These are phyloP conservation scores for Delia radicum DNA, from an alignment of 1,140 invertebrate species.

Conservation along the genomic window DNA sequence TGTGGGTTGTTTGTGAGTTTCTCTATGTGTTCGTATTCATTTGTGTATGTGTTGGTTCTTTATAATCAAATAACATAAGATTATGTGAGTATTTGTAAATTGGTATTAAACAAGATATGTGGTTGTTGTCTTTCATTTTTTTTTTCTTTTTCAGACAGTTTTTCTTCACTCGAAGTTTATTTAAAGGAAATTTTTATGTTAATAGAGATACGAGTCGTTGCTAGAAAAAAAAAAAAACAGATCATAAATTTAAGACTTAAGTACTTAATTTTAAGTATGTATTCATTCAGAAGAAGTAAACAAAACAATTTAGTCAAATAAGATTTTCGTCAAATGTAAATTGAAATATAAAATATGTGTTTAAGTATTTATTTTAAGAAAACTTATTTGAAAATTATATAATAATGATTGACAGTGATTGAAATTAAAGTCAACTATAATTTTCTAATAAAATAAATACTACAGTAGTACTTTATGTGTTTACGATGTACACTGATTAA, in stretches of 20 bases:
- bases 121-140: neutral
- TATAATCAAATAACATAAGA: constrained; percentile 7
- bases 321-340: neutral
- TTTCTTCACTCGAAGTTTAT: neutral
- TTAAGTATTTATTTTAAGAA: too few relatives aligned
- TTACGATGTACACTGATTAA: too few relatives aligned
- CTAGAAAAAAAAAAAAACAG: neutral
- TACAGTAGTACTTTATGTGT: too few relatives aligned
- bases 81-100: constrained; percentile 21
- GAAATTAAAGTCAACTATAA: too few relatives aligned
- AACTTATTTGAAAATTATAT: too few relatives aligned
- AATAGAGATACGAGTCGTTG: neutral
- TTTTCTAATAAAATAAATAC: too few relatives aligned
- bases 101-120: neutral
- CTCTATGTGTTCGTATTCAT: neutral
- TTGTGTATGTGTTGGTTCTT: neutral
- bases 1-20: neutral
- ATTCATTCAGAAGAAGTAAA: constrained; percentile 1
- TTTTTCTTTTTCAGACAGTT: neutral
- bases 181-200: constrained; percentile 1
- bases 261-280: constrained; percentile 9
- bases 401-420: too few relatives aligned
- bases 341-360: neutral
- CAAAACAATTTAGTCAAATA: neutral
- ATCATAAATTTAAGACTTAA: constrained; percentile 4